These are phyloP conservation scores for Empidonax alnorum DNA, from an alignment of 2,113 vertebrate species.

Conservation along the genomic window DNA sequence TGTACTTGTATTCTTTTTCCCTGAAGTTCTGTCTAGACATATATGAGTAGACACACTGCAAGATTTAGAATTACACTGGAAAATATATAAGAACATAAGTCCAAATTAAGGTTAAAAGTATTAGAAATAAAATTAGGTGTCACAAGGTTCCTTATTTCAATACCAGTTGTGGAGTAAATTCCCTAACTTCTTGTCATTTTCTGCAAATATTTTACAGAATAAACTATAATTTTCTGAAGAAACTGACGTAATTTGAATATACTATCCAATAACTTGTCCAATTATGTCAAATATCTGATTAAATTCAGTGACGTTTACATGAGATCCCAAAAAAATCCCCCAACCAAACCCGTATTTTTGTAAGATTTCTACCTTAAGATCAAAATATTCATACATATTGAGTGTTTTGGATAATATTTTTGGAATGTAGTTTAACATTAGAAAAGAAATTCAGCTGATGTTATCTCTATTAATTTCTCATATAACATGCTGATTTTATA, in stretches of 20 bases:
- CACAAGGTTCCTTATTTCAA: neutral
- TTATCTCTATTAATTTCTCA: constrained; percentile 51
- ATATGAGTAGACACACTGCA: neutral
- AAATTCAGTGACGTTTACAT: neutral
- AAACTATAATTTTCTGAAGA: neutral
- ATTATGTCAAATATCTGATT: neutral
- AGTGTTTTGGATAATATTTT: constrained; percentile 16
- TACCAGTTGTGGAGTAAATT: neutral
- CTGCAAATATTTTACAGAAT: neutral
- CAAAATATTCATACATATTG: neutral
- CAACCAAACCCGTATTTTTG: neutral
- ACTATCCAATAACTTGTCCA: neutral
- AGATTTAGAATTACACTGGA: neutral
- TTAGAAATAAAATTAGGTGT: neutral
- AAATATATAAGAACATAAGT: neutral
- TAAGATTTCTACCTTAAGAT: neutral
- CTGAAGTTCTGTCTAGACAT: neutral
- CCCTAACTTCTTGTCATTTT: neutral
- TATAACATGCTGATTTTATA: constrained; percentile 62
- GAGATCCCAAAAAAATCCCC: neutral
- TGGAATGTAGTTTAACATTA: constrained; percentile 40
- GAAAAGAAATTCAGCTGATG: constrained; percentile 11
- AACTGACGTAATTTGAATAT: neutral
- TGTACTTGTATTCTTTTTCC: neutral
- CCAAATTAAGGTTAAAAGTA: neutral